These are phyloP conservation scores for Neogobius melanostomus DNA, from an alignment of 2,113 vertebrate genomes.

Conservation along the genomic window DNA sequence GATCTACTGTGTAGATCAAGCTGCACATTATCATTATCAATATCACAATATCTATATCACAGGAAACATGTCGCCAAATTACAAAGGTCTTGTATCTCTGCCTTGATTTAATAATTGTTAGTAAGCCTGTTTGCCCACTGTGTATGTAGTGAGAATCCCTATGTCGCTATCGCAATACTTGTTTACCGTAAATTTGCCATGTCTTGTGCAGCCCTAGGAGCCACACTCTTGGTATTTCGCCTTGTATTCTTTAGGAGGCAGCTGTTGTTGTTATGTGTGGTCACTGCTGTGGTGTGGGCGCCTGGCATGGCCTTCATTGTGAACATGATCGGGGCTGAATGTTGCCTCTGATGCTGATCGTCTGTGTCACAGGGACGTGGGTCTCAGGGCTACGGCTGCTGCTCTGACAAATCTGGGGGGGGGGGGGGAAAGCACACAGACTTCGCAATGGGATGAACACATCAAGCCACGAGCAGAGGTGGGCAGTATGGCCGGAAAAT, in stretches of 20 bases:
- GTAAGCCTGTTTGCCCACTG: too few relatives aligned
- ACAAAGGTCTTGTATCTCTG: too few relatives aligned
- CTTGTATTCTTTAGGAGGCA: background rate
- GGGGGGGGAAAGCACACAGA: constrained; percentile 7
- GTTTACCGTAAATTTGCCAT: too few relatives aligned
- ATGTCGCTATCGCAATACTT: too few relatives aligned
- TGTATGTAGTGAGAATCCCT: too few relatives aligned
- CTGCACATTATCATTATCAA: too few relatives aligned
- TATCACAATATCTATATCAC: too few relatives aligned
- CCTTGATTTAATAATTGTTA: too few relatives aligned
- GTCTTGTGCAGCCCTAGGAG: background rate
- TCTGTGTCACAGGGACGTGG: constrained; percentile 64
- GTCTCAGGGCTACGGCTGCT: constrained; percentile 55
- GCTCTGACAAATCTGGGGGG: constrained; percentile 43
- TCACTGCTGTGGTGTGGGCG: constrained; percentile 39
- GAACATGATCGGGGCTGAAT: constrained; percentile 62
- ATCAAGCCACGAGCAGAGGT: constrained; percentile 25
- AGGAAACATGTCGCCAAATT: too few relatives aligned
- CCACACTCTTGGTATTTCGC: background rate
- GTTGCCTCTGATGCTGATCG: constrained; percentile 66
- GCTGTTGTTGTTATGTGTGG: constrained; percentile 20
- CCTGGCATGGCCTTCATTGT: constrained; percentile 50
- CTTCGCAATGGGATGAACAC: constrained; percentile 24
- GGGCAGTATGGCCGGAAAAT: background rate
- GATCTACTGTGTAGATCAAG: too few relatives aligned